phyloP scores from a whole-genome alignment of 30 jellyfish, hydroid and myxozoan species.

The Aurelia sp. region DNA sequence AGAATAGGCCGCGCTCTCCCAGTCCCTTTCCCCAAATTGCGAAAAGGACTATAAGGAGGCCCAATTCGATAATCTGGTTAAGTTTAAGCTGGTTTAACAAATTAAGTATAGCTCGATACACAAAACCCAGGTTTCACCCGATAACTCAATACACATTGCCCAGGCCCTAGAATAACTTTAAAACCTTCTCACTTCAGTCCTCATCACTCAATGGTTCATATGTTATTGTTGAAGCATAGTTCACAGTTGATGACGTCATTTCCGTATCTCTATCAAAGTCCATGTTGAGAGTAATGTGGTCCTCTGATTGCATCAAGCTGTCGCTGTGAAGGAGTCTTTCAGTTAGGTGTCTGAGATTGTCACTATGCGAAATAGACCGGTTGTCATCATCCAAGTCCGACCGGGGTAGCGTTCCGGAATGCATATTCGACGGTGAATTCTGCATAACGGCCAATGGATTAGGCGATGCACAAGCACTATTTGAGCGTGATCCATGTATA shows the following conservation, averaged over 20 bases:
- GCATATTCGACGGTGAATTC: slow-evolving; percentile 22
- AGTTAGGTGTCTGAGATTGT: slow-evolving; percentile 52
- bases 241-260: neutral
- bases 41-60: no score
- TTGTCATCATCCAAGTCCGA: slow-evolving; percentile 10
- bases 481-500: slow-evolving; percentile 62
- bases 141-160: no score
- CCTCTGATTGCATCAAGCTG: slow-evolving; percentile 17
- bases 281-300: slow-evolving; percentile 14
- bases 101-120: no score
- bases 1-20: no score
- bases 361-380: slow-evolving; percentile 34
- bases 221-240: slow-evolving; percentile 26
- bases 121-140: no score
- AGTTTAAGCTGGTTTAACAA: no score
- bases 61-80: no score
- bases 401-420: neutral
- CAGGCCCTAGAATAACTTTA: no score
- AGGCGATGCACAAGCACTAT: slow-evolving; percentile 87
- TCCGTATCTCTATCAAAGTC: slow-evolving; percentile 5
- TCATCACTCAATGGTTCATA: slow-evolving; percentile 85
- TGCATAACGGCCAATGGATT: slow-evolving; percentile 32
- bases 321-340: slow-evolving; percentile 55
- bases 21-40: no score
- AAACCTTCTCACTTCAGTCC: neutral